A percentile compares a stretch with the other conserved stretches of the same genome.
These are phyloP conservation scores for Candoia aspera DNA, from an alignment of 2,113 vertebrate genomes.

Conservation along the genomic window DNA sequence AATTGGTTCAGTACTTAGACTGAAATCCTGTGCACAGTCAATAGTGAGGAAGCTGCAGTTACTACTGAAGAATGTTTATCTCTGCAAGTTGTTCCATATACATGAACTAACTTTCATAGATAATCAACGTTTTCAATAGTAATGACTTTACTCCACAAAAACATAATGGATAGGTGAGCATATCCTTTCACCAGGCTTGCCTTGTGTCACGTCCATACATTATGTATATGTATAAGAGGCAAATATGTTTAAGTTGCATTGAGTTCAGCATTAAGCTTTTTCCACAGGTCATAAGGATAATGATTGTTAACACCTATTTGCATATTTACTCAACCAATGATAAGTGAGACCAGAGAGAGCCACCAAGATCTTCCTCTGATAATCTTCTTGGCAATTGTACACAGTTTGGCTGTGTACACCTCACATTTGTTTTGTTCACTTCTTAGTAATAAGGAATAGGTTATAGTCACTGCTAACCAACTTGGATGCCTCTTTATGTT, in stretches of 20 bases:
- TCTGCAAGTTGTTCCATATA: neutral
- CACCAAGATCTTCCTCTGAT: neutral
- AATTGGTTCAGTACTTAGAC: neutral
- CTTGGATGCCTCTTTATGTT: neutral
- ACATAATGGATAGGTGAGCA: neutral
- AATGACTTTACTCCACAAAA: neutral
- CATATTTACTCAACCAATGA: neutral
- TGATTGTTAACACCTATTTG: neutral
- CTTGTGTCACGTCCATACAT: neutral
- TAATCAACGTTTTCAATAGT: neutral
- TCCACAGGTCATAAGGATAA: neutral
- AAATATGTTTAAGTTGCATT: neutral
- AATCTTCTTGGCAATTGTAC: neutral
- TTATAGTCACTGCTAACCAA: neutral
- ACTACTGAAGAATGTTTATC: neutral
- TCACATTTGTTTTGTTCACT: neutral
- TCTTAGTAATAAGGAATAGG: constrained; percentile 8
- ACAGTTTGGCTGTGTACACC: neutral
- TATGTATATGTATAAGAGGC: neutral
- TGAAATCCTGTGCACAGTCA: neutral
- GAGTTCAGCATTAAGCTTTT: neutral
- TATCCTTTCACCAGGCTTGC: neutral
- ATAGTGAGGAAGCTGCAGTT: neutral
- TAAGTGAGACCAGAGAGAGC: neutral
- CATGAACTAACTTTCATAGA: neutral